Conservation (phyloP, 2,797 vertebrate genomes). For the Protonibea diacanthus region DNA sequence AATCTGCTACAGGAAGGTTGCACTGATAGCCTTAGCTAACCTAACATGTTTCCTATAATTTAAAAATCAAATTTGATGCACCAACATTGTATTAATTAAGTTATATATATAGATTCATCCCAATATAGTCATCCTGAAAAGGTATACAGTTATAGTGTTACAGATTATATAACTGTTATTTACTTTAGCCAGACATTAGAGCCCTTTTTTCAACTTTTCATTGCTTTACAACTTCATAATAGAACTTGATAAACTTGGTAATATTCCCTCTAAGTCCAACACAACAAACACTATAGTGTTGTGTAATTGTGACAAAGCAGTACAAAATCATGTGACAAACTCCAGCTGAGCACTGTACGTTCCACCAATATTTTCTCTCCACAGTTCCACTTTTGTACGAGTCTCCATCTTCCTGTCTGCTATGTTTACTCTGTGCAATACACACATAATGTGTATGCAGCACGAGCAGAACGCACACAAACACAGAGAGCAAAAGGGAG, state of each 20-base stretch:
- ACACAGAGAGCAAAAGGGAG: conserved; percentile 15
- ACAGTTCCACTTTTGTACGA: conserved; percentile 53
- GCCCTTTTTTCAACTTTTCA: neutral
- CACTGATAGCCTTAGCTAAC: neutral
- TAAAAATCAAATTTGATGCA: neutral
- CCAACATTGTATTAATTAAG: neutral
- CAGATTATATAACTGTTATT: neutral
- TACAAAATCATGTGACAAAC: too few relatives aligned
- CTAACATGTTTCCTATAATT: too few relatives aligned
- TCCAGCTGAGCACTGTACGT: conserved; percentile 22
- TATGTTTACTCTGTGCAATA: conserved; percentile 1
- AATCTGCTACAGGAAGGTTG: neutral
- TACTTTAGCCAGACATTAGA: neutral
- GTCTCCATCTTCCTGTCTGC: conserved; percentile 35
- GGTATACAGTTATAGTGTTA: neutral
- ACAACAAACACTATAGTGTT: neutral
- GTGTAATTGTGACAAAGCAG: neutral
- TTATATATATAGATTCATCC: neutral
- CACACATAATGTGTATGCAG: neutral
- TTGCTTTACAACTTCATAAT: too few relatives aligned
- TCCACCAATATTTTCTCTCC: conserved; percentile 43
- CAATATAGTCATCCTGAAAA: neutral
- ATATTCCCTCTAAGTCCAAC: neutral
- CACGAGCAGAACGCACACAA: conserved; percentile 2
- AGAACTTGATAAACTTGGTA: neutral